phyloP scores from a whole-genome alignment of 2,888 invertebrate genomes.

The Rhorus exstirpatorius region DNA sequence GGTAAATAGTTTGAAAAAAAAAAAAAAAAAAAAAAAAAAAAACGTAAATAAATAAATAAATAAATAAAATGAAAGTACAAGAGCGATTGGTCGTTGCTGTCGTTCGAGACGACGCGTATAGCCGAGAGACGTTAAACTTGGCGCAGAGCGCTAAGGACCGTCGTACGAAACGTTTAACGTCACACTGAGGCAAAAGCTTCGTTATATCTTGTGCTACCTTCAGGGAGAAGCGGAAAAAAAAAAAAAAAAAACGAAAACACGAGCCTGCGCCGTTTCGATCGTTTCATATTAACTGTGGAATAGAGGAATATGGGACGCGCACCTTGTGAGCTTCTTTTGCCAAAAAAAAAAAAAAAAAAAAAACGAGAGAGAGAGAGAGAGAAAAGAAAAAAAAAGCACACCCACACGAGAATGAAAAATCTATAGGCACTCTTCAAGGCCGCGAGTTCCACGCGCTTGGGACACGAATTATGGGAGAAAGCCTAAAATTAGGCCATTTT shows the following conservation, averaged over 20 bases:
- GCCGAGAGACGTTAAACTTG: constrained; percentile 32
- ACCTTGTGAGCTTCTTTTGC: constrained; percentile 63
- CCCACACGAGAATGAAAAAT: constrained; percentile 68
- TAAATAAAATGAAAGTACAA: constrained; percentile 15
- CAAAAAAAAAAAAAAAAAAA: constrained; percentile 67
- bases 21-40: too few relatives aligned
- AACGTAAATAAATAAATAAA: too few relatives aligned
- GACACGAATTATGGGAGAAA: too few relatives aligned
- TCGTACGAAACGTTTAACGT: constrained; percentile 81
- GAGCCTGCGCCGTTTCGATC: constrained; percentile 74
- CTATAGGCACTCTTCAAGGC: constrained; percentile 67
- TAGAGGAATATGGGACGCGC: constrained; percentile 55
- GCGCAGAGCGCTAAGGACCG: constrained; percentile 48
- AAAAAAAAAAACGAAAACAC: constrained; percentile 63
- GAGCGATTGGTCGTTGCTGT: too few relatives aligned
- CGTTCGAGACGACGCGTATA: too few relatives aligned
- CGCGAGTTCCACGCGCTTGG: too few relatives aligned
- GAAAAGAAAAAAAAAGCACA: constrained; percentile 69
- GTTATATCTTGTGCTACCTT: too few relatives aligned
- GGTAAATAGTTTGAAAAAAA: too few relatives aligned
- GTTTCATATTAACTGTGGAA: constrained; percentile 63
- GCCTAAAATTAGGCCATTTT: too few relatives aligned
- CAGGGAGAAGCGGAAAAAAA: constrained; percentile 74
- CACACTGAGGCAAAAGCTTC: constrained; percentile 78
- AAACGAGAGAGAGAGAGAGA: constrained; percentile 54